Evolutionary conservation across 2,113 vertebrate species (phyloP).

Genomic region (Thomomys bottae): DNA sequence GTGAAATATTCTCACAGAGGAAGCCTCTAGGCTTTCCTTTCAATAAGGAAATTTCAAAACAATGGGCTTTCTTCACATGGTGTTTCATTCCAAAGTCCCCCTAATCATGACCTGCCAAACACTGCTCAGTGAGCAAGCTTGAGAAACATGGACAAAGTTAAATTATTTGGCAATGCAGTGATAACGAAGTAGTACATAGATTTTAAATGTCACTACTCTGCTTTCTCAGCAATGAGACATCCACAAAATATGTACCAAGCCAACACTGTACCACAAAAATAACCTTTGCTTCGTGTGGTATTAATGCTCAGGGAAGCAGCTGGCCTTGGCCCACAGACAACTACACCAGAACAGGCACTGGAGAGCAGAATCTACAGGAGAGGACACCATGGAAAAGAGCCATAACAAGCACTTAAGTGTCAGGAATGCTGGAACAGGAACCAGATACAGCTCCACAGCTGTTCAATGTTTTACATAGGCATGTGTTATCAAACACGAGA

Average conservation of each 20-base stretch:
- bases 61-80: not conserved
- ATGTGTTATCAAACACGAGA: not conserved
- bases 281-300: not conserved
- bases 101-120: not conserved
- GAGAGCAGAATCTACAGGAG: not conserved
- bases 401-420: not conserved
- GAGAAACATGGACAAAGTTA: not conserved
- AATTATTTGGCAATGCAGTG: not conserved
- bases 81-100: not conserved
- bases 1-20: not conserved
- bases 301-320: not conserved
- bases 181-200: not conserved
- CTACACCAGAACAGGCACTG: not conserved
- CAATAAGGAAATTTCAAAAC: not conserved
- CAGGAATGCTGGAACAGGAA: not conserved
- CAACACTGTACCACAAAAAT: not conserved
- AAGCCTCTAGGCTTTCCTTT: not conserved
- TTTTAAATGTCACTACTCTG: not conserved
- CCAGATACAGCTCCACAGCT: not conserved
- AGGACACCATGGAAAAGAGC: not conserved
- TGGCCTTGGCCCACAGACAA: not conserved
- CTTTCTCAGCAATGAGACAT: not conserved
- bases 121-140: not conserved
- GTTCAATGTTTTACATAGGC: not conserved
- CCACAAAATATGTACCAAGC: not conserved